Evolutionary conservation across 2,113 vertebrate genomes (phyloP).

Genomic region (Lontra canadensis): DNA sequence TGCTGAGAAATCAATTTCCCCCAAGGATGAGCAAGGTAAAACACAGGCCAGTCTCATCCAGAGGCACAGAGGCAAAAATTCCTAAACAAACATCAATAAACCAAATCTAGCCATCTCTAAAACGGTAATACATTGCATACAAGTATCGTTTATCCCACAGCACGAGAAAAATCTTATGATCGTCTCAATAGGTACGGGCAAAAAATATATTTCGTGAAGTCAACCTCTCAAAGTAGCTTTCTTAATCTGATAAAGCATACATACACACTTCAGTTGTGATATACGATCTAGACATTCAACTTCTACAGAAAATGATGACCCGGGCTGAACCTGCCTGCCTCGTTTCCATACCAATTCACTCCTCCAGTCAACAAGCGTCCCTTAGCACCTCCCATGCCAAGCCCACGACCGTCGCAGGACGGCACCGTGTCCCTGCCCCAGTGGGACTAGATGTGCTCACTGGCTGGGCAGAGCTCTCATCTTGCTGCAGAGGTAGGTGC

Average conservation of each 20-base stretch:
- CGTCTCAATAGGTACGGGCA: rapidly evolving
- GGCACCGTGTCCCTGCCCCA: background rate
- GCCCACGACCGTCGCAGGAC: rapidly evolving
- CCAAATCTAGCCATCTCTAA: background rate
- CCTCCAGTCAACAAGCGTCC: background rate
- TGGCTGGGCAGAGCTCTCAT: rapidly evolving
- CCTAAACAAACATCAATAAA: background rate
- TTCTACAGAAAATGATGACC: background rate
- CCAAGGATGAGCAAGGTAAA: background rate
- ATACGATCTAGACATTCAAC: background rate
- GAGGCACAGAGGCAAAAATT: background rate
- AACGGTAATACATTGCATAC: rapidly evolving
- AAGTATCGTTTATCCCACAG: rapidly evolving
- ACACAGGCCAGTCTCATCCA: background rate
- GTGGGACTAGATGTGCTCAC: rapidly evolving
- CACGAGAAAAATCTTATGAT: rapidly evolving
- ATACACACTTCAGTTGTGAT: no score
- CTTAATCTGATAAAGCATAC: background rate
- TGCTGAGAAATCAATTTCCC: background rate
- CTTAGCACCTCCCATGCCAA: background rate
- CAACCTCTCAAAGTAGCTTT: background rate
- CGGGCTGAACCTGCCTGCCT: rapidly evolving
- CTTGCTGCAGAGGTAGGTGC: no score
- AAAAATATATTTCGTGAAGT: background rate
- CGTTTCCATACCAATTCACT: background rate